These are phyloP conservation scores for Orthonevra nobilis DNA, from an alignment of 2,888 invertebrate genomes.

Conservation along the genomic window DNA sequence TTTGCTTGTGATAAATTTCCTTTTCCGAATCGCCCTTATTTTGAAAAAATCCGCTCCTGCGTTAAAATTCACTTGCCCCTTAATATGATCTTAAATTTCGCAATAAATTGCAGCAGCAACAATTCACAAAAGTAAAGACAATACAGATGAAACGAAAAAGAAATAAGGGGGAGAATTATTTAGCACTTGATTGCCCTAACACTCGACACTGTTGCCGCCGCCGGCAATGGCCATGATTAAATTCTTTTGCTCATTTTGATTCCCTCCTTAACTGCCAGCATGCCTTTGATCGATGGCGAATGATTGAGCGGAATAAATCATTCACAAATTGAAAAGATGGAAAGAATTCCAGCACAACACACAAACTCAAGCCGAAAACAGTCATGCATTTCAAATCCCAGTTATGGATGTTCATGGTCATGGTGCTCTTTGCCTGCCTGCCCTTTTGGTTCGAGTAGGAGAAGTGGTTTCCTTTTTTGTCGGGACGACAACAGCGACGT, in stretches of 20 bases:
- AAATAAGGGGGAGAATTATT: slow-evolving; percentile 27
- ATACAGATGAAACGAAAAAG: slow-evolving; percentile 10
- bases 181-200: slow-evolving; percentile 52
- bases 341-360: slow-evolving; percentile 29
- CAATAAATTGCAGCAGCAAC: slow-evolving; percentile 4
- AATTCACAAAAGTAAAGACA: slow-evolving; percentile 34
- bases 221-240: slow-evolving; percentile 56
- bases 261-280: slow-evolving; percentile 62
- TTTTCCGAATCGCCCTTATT: too few species aligned
- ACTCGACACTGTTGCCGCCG: slow-evolving; percentile 28
- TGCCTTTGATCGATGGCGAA: slow-evolving; percentile 68
- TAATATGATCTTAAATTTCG: too few species aligned
- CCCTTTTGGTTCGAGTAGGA: too few species aligned
- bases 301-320: slow-evolving; percentile 70
- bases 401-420: slow-evolving; percentile 63
- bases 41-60: slow-evolving; percentile 8
- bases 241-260: slow-evolving; percentile 61
- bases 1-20: too few species aligned
- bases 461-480: slow-evolving; percentile 33
- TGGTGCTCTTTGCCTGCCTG: slow-evolving; percentile 48
- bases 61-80: neutral
- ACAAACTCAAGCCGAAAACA: slow-evolving; percentile 37
- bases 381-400: slow-evolving; percentile 66
- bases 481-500: slow-evolving; percentile 43
- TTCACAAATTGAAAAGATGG: slow-evolving; percentile 63